phyloP scores from a whole-genome alignment of 2,888 invertebrate genomes.

The Apantesis nais region DNA sequence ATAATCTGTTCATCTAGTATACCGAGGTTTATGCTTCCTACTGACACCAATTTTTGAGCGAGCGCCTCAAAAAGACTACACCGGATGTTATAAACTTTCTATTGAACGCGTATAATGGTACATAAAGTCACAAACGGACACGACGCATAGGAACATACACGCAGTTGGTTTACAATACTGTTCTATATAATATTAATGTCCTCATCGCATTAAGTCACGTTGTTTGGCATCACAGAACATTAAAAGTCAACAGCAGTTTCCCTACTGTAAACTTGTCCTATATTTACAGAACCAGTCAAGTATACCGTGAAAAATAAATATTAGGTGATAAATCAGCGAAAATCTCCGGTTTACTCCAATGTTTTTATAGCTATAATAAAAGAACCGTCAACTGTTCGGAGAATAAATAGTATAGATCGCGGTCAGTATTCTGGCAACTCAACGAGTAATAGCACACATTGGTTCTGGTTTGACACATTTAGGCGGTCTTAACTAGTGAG shows the following conservation, averaged over 20 bases:
- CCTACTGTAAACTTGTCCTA: conserved; percentile 64
- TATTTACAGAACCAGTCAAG: conserved; percentile 68
- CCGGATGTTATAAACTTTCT: conserved; percentile 77
- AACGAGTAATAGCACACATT: conserved; percentile 63
- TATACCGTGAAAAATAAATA: conserved; percentile 83
- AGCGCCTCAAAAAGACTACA: conserved; percentile 53
- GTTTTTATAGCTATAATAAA: conserved; percentile 83
- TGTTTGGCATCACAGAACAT: conserved; percentile 52
- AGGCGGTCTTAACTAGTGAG: conserved; percentile 57
- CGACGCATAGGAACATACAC: conserved; percentile 51
- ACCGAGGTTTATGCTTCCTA: conserved; percentile 60
- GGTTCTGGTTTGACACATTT: conserved; percentile 72
- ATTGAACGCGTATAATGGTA: conserved; percentile 62
- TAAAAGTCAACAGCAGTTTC: conserved; percentile 60
- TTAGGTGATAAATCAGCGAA: conserved; percentile 79
- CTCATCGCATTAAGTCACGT: conserved; percentile 43
- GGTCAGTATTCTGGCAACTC: conserved; percentile 71
- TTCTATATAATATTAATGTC: conserved; percentile 45
- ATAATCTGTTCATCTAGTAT: conserved; percentile 38
- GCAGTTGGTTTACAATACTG: conserved; percentile 55
- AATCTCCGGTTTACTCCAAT: conserved; percentile 74
- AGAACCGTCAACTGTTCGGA: conserved; percentile 78
- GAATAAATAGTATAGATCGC: conserved; percentile 76
- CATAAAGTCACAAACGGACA: conserved; percentile 63
- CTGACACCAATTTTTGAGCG: conserved; percentile 57